phyloP scores from a whole-genome alignment of 35 echinoderm and acorn worm species.

The Strongylocentrotus purpuratus region DNA sequence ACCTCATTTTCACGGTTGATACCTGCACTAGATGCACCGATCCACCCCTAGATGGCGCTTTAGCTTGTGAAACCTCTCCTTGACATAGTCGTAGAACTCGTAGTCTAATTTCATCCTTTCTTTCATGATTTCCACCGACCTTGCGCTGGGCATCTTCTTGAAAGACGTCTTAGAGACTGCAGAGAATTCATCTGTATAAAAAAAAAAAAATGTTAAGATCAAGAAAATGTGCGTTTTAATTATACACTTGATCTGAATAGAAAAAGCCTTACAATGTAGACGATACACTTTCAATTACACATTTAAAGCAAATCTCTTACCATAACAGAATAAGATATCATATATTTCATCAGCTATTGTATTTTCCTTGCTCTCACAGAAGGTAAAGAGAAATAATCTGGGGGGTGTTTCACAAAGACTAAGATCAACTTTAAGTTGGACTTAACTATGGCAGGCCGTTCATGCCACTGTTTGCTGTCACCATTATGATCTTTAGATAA shows the following conservation, averaged over 20 bases:
- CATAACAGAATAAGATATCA: not conserved
- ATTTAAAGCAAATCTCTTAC: not conserved
- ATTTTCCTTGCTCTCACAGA: not conserved
- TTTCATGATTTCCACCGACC: slow-evolving; percentile 60
- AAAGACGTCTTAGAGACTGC: slow-evolving; percentile 60
- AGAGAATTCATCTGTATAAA: slow-evolving; percentile 49
- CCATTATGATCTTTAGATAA: too few relatives aligned
- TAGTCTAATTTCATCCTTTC: slow-evolving; percentile 69
- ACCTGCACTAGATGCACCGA: not conserved
- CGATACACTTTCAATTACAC: not conserved
- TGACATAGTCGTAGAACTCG: slow-evolving; percentile 70
- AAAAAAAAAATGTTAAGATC: not conserved
- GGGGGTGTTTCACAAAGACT: too few relatives aligned
- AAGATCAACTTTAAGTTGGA: too few relatives aligned
- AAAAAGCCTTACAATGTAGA: not conserved
- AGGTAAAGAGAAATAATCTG: too few relatives aligned
- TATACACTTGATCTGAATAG: not conserved
- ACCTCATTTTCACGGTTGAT: not conserved
- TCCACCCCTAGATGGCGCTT: slow-evolving; percentile 62
- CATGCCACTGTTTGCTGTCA: too few relatives aligned
- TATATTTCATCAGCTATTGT: not conserved
- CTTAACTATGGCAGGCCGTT: too few relatives aligned
- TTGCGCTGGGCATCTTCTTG: slow-evolving; percentile 52
- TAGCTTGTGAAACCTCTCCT: slow-evolving; percentile 66
- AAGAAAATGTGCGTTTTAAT: not conserved